Base-by-base conservation (phyloP, 1,140 invertebrate genomes). In the Panagrolaimus sp. region DNA sequence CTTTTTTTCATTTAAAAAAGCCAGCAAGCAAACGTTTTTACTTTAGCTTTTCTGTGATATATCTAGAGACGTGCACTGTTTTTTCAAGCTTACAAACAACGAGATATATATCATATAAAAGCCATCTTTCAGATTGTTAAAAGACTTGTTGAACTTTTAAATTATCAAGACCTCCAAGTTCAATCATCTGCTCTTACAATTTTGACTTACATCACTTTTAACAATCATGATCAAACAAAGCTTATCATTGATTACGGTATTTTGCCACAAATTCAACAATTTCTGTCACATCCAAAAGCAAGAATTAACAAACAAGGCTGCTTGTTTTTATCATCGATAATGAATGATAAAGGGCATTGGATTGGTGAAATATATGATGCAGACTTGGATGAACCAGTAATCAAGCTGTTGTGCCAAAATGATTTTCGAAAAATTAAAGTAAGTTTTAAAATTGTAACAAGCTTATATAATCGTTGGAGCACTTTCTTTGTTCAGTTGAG, bases 271-370 rank as follows among this genome's bases (percentile, higher is more conserved):
- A 96, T 95, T 84, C 90, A 90, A n/a, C 88, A 89, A 67, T 86
- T 98, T 61, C 85, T 98, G 20, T 89, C 89, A 57, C 94, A 98
- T 86, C 88, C 89, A 62, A 92, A 91, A 82, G 90, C 91, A 71
- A 90, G 89, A 78, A 88, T 92, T 72, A 90, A 92, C 31, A 90
- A 92, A 84, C 95, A 98, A 87, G 94, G 96, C 16, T 93, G 96
- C 7, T 98, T 96, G 96, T 97, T 97, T 84, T 86, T 98, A 46
- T 97, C 93, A 0, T 98, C 98, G 85, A 93, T 99, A 44, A 98
- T 95, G 71, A 96, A 96, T 38, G 96, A 96, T 63, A 98, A 97
- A 86, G 91, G 93, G 78, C 88, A 89, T 11, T 96, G 98, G 86
- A 93, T 99, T 14, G 93, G 98, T 84, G 91, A 91, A 46, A 94